Evolutionary conservation across 30 jellyfish, hydroid and myxozoan genomes (phyloP).

Genomic region (Cassiopea xamachana): DNA sequence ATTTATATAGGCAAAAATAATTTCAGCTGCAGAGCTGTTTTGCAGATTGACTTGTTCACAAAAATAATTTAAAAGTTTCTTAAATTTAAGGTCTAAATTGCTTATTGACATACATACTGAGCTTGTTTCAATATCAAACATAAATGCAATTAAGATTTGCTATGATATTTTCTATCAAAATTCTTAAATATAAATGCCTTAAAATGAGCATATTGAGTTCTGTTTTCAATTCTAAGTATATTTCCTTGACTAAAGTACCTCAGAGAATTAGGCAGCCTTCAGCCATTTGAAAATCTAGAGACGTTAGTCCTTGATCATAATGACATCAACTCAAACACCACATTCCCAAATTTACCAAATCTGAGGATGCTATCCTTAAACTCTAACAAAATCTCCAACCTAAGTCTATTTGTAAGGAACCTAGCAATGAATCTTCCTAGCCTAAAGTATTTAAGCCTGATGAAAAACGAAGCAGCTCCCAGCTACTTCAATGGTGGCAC

Average conservation of each 20-base stretch:
- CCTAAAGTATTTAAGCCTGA: conserved; percentile 73
- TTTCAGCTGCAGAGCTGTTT: too few species aligned
- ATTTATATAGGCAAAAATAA: too few species aligned
- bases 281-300: conserved; percentile 55
- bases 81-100: too few species aligned
- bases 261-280: conserved; percentile 66
- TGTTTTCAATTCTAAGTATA: not conserved
- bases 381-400: conserved; percentile 54
- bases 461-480: conserved; percentile 95
- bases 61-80: too few species aligned
- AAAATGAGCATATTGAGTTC: not conserved
- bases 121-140: too few species aligned
- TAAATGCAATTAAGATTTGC: too few species aligned
- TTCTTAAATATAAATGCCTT: too few species aligned
- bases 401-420: conserved; percentile 72
- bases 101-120: too few species aligned
- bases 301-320: conserved; percentile 80
- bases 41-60: too few species aligned
- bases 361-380: conserved; percentile 76
- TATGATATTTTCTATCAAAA: too few species aligned
- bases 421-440: conserved; percentile 54
- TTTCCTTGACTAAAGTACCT: conserved; percentile 14
- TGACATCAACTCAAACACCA: conserved; percentile 41
- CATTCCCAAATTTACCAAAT: conserved; percentile 49
- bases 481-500: conserved; percentile 90